These are phyloP conservation scores for Platerodrilus igneus DNA, from an alignment of 2,888 invertebrate genomes.

Conservation along the genomic window DNA sequence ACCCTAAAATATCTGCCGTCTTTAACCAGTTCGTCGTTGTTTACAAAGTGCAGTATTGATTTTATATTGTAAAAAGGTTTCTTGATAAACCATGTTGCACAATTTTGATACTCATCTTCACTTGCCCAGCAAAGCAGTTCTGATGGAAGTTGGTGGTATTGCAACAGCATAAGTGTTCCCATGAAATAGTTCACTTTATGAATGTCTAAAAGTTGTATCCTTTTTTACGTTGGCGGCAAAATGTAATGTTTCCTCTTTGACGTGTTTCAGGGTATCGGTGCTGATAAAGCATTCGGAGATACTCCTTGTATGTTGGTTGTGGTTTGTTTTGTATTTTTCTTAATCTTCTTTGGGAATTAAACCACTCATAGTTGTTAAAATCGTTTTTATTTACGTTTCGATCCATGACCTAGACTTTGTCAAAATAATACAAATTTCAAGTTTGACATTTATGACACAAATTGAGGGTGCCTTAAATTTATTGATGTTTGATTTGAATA, in stretches of 20 bases:
- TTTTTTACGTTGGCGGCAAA: neutral
- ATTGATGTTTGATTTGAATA: too few relatives aligned
- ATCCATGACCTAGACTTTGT: too few relatives aligned
- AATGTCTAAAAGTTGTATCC: neutral
- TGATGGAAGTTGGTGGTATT: slow-evolving; percentile 7
- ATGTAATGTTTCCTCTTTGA: slow-evolving; percentile 6
- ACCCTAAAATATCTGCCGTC: slow-evolving; percentile 9
- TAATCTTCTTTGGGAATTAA: too few relatives aligned
- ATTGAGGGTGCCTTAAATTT: too few relatives aligned
- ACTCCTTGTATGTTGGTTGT: too few relatives aligned
- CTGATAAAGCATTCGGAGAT: slow-evolving; percentile 6
- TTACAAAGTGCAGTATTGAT: slow-evolving; percentile 9
- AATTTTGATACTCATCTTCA: slow-evolving; percentile 7
- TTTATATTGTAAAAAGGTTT: slow-evolving; percentile 7
- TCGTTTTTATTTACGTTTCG: too few relatives aligned
- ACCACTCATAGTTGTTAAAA: too few relatives aligned
- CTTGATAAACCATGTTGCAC: slow-evolving; percentile 5
- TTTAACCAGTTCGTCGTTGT: slow-evolving; percentile 9
- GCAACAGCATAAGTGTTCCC: slow-evolving; percentile 6
- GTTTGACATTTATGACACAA: too few relatives aligned
- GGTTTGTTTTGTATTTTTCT: too few relatives aligned
- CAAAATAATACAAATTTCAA: too few relatives aligned
- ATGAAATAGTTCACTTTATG: slow-evolving; percentile 8
- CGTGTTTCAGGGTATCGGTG: neutral
- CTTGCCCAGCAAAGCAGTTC: slow-evolving; percentile 8